Conservation (phyloP, 2,113 vertebrate species). For the Cygnus atratus region DNA sequence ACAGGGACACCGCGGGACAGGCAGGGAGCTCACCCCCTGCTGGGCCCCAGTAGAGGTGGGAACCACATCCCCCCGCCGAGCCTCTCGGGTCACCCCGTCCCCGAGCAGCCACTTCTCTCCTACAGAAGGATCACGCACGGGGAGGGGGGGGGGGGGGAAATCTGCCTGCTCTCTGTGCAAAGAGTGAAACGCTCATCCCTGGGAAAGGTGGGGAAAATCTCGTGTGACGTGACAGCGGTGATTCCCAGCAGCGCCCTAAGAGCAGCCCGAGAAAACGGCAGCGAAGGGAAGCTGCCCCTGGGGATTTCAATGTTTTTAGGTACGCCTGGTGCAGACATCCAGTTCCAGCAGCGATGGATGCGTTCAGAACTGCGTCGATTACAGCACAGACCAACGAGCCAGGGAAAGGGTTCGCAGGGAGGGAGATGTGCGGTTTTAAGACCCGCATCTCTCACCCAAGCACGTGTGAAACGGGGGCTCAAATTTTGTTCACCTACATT, state of each 20-base stretch:
- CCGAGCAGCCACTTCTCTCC: background rate
- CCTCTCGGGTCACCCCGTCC: background rate
- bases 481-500: too few species aligned
- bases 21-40: background rate
- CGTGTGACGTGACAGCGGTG: background rate
- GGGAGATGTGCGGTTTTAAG: background rate
- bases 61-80: background rate
- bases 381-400: background rate
- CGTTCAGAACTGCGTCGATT: background rate
- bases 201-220: background rate
- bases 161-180: background rate
- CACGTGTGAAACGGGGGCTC: background rate
- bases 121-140: background rate
- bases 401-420: background rate
- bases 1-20: fast-evolving
- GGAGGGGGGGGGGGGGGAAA: background rate
- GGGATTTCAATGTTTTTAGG: background rate
- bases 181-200: background rate
- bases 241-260: background rate
- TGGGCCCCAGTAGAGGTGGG: background rate
- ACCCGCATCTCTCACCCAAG: background rate
- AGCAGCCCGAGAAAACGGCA: background rate
- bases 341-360: background rate
- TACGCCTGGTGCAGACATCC: background rate
- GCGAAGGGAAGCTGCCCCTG: background rate